Evolutionary conservation across 1,140 invertebrate species (phyloP), one percentile per base, ranked within the genome.

Genomic region (Cotesia glomerata): DNA sequence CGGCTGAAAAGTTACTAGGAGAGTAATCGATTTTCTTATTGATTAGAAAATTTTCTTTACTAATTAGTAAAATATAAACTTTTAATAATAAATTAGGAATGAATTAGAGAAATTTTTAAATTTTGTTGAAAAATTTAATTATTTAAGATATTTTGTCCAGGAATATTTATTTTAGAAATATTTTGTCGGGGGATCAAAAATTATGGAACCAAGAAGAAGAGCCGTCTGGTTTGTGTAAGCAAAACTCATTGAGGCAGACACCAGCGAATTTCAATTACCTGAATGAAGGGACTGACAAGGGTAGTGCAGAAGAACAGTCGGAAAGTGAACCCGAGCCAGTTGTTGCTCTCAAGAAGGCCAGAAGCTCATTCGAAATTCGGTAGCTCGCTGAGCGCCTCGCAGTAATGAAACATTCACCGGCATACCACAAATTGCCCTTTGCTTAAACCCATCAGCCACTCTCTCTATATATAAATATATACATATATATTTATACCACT

Each of bases 361-460:
- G 84, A 83, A 85, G 84, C 84, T 86, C 84, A 85, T 87, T 85
- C 82, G 81, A 85, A 87, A 87, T 87, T 86, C 85, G 85, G 85
- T 87, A 87, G 85, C 85, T 82, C 77, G 58, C 69, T 71, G 80
- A 80, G 79, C 80, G 79, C 80, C 80, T 81, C 80, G 73, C 73
- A 74, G 81, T 87, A 86, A 86, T 87, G 85, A 87, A 87, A 87
- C 83, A 87, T 87, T 85, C 83, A 84, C 84, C 39, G 80, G 82
- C 77, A 77, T 73, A 87, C 85, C 85, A 81, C 85, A 87, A 86
- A 85, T 86, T 87, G 83, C 81, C 77, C 81, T 77, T 77, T 76
- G 79, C 79, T 73, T 71, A 51, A 34, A 62, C 68, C 32, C 71
- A 36, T 52, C 62, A 4, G 32, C n/a, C 14, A 18, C 52, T 56